A percentile compares a stretch with the other conserved stretches of the same genome.
Conservation (phyloP, 2,113 vertebrate genomes). For the Myotis lucifugus region DNA sequence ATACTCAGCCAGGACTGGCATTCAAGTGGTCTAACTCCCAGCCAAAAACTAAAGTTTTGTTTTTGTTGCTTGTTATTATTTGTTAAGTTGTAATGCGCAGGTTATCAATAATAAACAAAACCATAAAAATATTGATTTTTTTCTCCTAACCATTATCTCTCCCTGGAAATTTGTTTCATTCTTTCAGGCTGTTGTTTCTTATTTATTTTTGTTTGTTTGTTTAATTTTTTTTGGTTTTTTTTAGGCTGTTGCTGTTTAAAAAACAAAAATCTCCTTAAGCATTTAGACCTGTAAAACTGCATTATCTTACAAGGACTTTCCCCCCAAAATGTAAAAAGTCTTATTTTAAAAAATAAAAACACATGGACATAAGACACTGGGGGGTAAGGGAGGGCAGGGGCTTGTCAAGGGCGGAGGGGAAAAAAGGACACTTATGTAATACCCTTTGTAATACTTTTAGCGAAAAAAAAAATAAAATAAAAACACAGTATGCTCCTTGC, state of each 20-base stretch:
- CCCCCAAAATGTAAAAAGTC: background rate
- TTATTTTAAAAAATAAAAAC: background rate
- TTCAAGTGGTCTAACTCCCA: background rate
- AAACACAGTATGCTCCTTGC: background rate
- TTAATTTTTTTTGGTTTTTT: background rate
- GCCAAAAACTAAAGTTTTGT: background rate
- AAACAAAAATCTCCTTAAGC: constrained; percentile 11
- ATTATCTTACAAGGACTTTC: constrained; percentile 24
- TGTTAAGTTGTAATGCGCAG: constrained; percentile 1
- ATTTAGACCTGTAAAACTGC: background rate
- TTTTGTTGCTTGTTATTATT: constrained; percentile 2
- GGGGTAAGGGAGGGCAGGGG: too few relatives aligned
- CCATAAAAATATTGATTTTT: background rate
- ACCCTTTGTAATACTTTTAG: too few relatives aligned
- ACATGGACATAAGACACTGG: too few relatives aligned
- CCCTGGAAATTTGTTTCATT: background rate
- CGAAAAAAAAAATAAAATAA: too few relatives aligned
- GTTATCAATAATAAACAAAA: background rate
- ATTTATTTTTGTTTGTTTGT: background rate
- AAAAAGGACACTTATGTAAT: too few relatives aligned
- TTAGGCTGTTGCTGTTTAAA: background rate
- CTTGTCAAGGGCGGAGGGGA: too few relatives aligned
- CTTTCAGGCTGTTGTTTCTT: background rate
- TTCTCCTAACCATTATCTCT: background rate
- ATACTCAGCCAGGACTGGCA: background rate